phyloP scores from a whole-genome alignment of 2,888 invertebrate genomes.

The Chaitophorus viminalis region DNA sequence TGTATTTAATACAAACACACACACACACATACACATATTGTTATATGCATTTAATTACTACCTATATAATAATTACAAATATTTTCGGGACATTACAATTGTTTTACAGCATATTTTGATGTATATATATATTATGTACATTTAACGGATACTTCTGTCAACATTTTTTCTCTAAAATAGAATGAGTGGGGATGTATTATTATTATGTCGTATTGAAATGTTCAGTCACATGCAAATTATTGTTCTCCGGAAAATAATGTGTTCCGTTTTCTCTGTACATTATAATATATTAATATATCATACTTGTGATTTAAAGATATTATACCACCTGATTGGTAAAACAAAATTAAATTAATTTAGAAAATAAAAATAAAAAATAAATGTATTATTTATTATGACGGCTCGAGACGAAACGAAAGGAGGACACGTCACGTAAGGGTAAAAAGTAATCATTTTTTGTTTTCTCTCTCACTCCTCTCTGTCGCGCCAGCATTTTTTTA shows the following conservation, averaged over 20 bases:
- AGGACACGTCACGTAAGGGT: slow-evolving; percentile 61
- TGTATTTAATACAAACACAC: background rate
- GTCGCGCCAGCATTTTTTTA: slow-evolving; percentile 52
- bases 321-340: slow-evolving; percentile 25
- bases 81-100: background rate
- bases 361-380: slow-evolving; percentile 41
- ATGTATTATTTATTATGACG: slow-evolving; percentile 51
- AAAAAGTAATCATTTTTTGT: slow-evolving; percentile 56
- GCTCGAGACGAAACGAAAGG: slow-evolving; percentile 40
- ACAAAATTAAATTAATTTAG: slow-evolving; percentile 49
- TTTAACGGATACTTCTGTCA: background rate
- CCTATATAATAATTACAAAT: too few relatives aligned
- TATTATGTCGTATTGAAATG: slow-evolving; percentile 14
- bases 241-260: background rate
- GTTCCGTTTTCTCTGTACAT: background rate
- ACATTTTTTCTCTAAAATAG: background rate
- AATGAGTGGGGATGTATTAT: background rate
- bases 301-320: slow-evolving; percentile 21
- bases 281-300: too few relatives aligned
- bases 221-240: slow-evolving; percentile 3
- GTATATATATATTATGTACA: background rate
- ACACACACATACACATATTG: background rate
- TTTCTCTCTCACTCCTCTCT: slow-evolving; percentile 39
- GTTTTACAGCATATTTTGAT: background rate
- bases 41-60: too few relatives aligned